These are phyloP conservation scores for Channa maculata DNA, from an alignment of 2,113 vertebrate species.

Conservation along the genomic window DNA sequence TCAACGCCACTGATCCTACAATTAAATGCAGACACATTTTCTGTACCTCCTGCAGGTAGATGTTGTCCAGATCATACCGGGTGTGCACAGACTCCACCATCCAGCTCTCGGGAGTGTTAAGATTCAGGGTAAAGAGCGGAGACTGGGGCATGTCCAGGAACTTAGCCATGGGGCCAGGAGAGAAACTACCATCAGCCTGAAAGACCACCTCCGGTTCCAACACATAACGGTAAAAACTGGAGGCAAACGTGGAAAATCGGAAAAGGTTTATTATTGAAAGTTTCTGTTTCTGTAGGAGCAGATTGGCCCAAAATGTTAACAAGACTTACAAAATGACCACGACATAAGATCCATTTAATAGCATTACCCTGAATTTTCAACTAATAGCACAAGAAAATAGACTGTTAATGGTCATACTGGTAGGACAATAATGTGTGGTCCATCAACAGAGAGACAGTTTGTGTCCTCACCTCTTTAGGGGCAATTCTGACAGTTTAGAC, in stretches of 20 bases:
- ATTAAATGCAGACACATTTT: background rate
- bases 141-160: conserved; percentile 98
- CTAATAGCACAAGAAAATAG: too few species aligned
- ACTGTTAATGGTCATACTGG: too few species aligned
- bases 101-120: conserved; percentile 97
- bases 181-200: conserved; percentile 86
- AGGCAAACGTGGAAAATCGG: background rate
- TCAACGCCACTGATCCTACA: background rate
- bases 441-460: background rate
- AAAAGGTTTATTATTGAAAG: too few species aligned
- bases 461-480: conserved; percentile 92
- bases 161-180: conserved; percentile 91
- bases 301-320: too few species aligned
- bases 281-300: too few species aligned
- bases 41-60: conserved; percentile 94
- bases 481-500: conserved; percentile 97
- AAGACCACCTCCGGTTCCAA: conserved; percentile 94
- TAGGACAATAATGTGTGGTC: background rate
- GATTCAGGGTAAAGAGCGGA: conserved; percentile 94
- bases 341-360: background rate
- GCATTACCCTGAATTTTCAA: too few species aligned
- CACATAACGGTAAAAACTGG: conserved; percentile 95
- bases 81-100: conserved; percentile 97
- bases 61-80: conserved; percentile 96
- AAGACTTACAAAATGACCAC: too few species aligned